Evolutionary conservation across 2,113 vertebrate species (phyloP), one percentile per base, ranked within the genome.

Genomic region (Callocephalon fimbriatum): DNA sequence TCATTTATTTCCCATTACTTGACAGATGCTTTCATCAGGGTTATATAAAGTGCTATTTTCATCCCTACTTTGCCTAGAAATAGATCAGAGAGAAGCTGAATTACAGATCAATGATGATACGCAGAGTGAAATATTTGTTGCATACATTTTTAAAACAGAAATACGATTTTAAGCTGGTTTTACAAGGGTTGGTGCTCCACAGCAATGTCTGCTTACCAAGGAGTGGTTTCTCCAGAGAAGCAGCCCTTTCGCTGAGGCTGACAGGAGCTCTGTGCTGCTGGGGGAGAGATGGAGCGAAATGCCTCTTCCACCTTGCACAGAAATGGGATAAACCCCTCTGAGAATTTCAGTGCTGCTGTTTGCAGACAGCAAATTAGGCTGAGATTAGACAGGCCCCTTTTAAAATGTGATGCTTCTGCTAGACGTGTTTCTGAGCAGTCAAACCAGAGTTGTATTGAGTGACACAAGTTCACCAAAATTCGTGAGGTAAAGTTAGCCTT

Each of bases 21-120:
- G 94, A 86, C 88, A 95, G 86, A 93, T 90, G 93, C 91, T 96
- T 95, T 90, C 71, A 93, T 82, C 62, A 53, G 10, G 47, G 47
- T 95, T 90, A 76, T 45, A 80, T 66, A 83, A 90, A 93, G 68
- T 56, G 40, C 40, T 90, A 13, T 76, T 86, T 95, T 88, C 63
- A 44, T 86, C 51, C 58, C 45, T 73, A 3, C 45, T 93, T 86
- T 88, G 53, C n/a, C 62, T 95, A 83, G 88, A 82, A 95, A 86
- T 75, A 94, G 51, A 67, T 84, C 37, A 88, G 88, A 93, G 86
- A 65, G 65, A 76, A 88, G 31, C 45, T 77, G 74, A 78, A 70
- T 38, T 53, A 75, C 16, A 53, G 40, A 29, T 70, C 54, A 70
- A 29, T 51, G 75, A 47, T 48, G 37, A 65, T 47, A 86, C 15